Evolutionary conservation across 30 jellyfish, hydroid and myxozoan species (phyloP).

Genomic region (Rhopilema esculentum): DNA sequence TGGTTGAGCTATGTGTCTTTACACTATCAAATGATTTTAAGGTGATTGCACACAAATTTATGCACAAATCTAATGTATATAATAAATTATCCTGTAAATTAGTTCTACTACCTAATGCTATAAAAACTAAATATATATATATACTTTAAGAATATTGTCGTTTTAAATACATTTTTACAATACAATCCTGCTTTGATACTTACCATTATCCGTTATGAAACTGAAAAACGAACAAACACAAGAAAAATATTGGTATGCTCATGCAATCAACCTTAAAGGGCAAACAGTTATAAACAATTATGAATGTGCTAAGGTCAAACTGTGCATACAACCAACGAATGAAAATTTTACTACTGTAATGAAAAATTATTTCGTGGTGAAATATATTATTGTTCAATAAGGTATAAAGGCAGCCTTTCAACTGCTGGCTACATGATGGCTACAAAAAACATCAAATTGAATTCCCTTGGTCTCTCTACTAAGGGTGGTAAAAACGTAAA

Average conservation of each 20-base stretch:
- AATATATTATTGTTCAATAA: too few species aligned
- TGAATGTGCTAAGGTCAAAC: too few species aligned
- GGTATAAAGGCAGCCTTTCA: too few species aligned
- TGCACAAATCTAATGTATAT: background rate
- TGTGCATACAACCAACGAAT: too few species aligned
- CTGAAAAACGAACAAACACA: conserved; percentile 60
- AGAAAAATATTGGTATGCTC: conserved; percentile 42
- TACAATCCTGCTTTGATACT: conserved; percentile 48
- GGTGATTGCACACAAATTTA: background rate
- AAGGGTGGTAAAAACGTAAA: too few species aligned
- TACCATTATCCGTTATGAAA: conserved; percentile 62
- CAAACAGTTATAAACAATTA: background rate
- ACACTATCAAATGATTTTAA: too few species aligned
- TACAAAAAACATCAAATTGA: too few species aligned
- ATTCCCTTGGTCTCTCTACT: too few species aligned
- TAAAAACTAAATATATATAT: background rate
- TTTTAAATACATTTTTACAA: background rate
- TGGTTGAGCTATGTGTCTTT: too few species aligned
- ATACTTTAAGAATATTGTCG: background rate
- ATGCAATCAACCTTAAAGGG: background rate
- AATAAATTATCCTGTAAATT: background rate
- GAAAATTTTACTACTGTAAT: too few species aligned
- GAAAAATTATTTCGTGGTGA: too few species aligned
- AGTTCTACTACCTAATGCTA: background rate
- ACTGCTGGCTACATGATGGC: too few species aligned